A percentile compares a stretch with the other conserved stretches of the same genome.
phyloP scores from a whole-genome alignment of 2,888 invertebrate genomes.

The Danaus chrysippus region DNA sequence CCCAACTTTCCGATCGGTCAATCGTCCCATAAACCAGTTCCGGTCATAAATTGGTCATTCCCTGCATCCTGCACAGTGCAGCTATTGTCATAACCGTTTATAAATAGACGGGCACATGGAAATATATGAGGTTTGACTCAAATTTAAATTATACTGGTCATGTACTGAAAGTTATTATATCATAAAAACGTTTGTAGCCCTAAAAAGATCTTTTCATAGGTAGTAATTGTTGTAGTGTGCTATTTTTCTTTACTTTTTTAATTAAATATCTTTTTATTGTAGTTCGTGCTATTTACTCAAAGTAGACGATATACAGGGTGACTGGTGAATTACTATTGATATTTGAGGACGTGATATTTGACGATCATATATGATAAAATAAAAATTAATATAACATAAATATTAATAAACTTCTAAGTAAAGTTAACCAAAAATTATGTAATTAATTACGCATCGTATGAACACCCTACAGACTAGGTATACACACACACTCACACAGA shows the following conservation, averaged over 20 bases:
- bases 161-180: not conserved
- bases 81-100: slow-evolving; percentile 57
- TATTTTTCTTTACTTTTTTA: not conserved
- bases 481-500: no score
- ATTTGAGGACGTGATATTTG: no score
- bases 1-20: slow-evolving; percentile 52
- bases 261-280: not conserved
- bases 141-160: not conserved
- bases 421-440: no score
- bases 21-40: slow-evolving; percentile 62
- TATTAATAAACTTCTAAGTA: no score
- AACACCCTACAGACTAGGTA: no score
- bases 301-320: not conserved
- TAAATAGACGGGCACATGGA: slow-evolving; percentile 34
- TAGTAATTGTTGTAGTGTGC: not conserved
- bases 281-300: not conserved
- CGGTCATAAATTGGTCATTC: slow-evolving; percentile 68
- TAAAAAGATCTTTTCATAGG: not conserved
- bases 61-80: slow-evolving; percentile 57
- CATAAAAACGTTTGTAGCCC: no score
- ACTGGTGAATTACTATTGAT: no score
- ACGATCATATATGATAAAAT: no score
- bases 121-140: slow-evolving; percentile 9
- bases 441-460: no score
- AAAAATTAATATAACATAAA: no score